Percentiles rank a stretch among this genome's conserved stretches.
phyloP scores from a whole-genome alignment of 2,797 vertebrate genomes.

The Pangasius djambal region DNA sequence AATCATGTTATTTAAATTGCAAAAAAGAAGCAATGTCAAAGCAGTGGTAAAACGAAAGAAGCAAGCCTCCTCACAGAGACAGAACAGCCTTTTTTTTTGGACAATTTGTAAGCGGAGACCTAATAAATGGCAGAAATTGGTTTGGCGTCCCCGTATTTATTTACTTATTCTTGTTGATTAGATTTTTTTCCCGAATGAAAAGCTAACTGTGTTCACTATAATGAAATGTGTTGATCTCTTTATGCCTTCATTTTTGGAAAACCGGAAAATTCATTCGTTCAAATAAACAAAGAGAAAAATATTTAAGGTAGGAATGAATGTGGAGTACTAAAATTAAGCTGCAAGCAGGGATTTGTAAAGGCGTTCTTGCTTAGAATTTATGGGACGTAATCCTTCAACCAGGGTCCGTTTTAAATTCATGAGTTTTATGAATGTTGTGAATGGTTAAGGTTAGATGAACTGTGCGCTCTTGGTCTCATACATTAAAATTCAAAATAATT shows the following conservation, averaged over 20 bases:
- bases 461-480: neutral
- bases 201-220: neutral
- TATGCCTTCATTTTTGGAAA: neutral
- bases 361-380: neutral
- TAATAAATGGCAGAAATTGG: conserved; percentile 44
- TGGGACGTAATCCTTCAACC: neutral
- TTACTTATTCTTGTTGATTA: conserved; percentile 21
- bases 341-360: neutral
- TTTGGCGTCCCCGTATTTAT: conserved; percentile 20
- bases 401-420: neutral
- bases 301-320: neutral
- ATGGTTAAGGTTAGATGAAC: neutral
- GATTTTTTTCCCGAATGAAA: neutral
- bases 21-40: conserved; percentile 4
- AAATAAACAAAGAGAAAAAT: conserved; percentile 5
- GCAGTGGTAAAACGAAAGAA: conserved; percentile 16
- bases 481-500: neutral
- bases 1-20: conserved; percentile 51
- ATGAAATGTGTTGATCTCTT: conserved; percentile 4
- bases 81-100: neutral
- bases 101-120: neutral
- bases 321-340: neutral
- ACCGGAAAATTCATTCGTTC: neutral
- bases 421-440: neutral
- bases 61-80: conserved; percentile 21